Conservation (phyloP, 2,888 invertebrate genomes). For the Adineta ricciae region DNA sequence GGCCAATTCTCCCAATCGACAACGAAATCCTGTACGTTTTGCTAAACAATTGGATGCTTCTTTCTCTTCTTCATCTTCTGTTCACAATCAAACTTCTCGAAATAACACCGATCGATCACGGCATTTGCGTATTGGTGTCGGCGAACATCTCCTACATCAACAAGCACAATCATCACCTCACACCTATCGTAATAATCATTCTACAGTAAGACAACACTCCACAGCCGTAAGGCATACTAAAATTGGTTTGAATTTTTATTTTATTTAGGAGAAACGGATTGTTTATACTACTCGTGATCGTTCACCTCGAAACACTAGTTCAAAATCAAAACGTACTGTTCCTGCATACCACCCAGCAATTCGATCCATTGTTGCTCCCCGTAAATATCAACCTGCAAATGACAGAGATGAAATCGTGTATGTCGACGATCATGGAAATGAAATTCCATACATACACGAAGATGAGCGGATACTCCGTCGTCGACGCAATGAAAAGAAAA, state of each 20-base stretch:
- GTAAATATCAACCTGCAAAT: too few relatives aligned
- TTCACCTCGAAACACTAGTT: not conserved
- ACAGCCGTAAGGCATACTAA: not conserved
- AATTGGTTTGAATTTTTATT: not conserved
- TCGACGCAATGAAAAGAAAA: not conserved
- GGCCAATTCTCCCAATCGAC: not conserved
- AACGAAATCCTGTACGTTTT: not conserved
- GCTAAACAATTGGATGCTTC: not conserved
- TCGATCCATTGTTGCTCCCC: not conserved
- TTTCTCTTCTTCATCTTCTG: not conserved
- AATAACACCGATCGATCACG: not conserved
- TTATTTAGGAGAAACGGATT: not conserved
- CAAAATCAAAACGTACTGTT: not conserved
- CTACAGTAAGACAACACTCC: not conserved
- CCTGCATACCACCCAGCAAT: not conserved
- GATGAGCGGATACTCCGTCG: not conserved
- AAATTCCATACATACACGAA: not conserved
- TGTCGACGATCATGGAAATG: not conserved
- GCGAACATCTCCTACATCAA: not conserved
- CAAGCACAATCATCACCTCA: not conserved
- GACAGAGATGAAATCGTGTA: not conserved
- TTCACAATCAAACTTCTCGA: not conserved
- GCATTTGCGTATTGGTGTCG: not conserved
- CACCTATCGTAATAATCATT: not conserved
- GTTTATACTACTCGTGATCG: not conserved